Percentiles rank a stretch among this genome's conserved stretches.
Conservation (phyloP, 2,113 vertebrate species). For the Neolamprologus caudopunctatus region DNA sequence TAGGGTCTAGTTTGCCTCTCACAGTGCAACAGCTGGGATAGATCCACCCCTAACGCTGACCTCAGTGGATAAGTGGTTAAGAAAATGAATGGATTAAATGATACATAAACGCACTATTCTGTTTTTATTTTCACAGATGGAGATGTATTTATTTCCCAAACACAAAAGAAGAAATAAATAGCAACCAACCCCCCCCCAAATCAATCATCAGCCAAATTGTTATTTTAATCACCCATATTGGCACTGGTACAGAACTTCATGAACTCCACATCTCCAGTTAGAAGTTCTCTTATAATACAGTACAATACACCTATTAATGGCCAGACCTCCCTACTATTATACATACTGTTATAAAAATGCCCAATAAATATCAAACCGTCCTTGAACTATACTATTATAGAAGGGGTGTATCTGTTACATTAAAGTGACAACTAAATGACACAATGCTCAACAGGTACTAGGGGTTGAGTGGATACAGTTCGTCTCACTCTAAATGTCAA, state of each 20-base stretch:
- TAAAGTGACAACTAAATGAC: background rate
- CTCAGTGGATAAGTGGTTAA: background rate
- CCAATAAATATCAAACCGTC: background rate
- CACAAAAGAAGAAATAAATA: background rate
- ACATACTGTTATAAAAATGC: background rate
- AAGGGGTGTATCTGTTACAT: background rate
- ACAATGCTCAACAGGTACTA: background rate
- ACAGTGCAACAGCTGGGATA: background rate
- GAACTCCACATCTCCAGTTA: background rate
- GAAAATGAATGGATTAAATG: background rate
- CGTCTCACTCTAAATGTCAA: background rate
- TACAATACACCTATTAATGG: background rate
- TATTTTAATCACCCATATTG: background rate
- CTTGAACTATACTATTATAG: background rate
- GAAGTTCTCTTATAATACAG: background rate
- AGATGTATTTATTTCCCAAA: background rate
- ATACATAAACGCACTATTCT: background rate
- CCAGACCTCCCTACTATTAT: background rate
- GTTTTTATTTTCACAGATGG: background rate
- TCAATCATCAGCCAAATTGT: background rate
- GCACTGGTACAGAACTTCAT: background rate
- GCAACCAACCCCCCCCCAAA: background rate
- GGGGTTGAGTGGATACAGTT: background rate
- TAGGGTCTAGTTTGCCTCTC: background rate
- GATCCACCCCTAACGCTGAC: background rate